Conservation (phyloP, 2,888 invertebrate genomes). For the Sinopyrophorus schimmeli region DNA sequence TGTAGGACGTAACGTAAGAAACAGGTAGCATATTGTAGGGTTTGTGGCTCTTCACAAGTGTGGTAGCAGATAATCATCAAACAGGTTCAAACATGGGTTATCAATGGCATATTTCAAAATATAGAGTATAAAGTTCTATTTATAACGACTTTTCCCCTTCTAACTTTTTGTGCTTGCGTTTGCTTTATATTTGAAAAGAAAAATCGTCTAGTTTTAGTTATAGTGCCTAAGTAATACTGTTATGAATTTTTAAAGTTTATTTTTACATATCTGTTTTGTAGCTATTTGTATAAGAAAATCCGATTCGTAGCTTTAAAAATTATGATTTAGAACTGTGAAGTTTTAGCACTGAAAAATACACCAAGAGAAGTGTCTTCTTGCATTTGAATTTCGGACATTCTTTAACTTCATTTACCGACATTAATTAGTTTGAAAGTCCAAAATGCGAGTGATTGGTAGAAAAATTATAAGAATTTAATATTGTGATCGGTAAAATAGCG, state of each 20-base stretch:
- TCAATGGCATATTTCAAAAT: conserved; percentile 52
- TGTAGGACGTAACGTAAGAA: conserved; percentile 46
- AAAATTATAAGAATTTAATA: conserved; percentile 35
- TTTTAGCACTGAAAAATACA: conserved; percentile 46
- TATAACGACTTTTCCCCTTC: background rate
- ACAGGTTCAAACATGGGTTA: conserved; percentile 51
- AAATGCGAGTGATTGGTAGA: conserved; percentile 23
- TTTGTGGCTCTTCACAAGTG: conserved; percentile 52
- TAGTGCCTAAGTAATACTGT: conserved; percentile 32
- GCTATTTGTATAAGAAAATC: conserved; percentile 21
- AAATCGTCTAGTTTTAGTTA: conserved; percentile 25
- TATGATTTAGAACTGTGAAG: conserved; percentile 19
- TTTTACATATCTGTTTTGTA: conserved; percentile 26
- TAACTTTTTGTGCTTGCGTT: conserved; percentile 14
- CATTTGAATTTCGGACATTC: conserved; percentile 14
- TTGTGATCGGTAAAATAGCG: conserved; percentile 52
- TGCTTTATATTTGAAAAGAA: conserved; percentile 13
- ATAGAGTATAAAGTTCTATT: too few species aligned
- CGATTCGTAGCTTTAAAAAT: conserved; percentile 27
- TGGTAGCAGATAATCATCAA: conserved; percentile 50
- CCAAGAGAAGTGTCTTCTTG: conserved; percentile 55
- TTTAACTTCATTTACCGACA: too few species aligned
- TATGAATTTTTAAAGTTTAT: conserved; percentile 30
- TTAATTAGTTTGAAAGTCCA: too few species aligned
- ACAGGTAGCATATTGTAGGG: conserved; percentile 31